These are phyloP conservation scores for Otis tarda DNA, from an alignment of 2,113 vertebrate genomes.

Conservation along the genomic window DNA sequence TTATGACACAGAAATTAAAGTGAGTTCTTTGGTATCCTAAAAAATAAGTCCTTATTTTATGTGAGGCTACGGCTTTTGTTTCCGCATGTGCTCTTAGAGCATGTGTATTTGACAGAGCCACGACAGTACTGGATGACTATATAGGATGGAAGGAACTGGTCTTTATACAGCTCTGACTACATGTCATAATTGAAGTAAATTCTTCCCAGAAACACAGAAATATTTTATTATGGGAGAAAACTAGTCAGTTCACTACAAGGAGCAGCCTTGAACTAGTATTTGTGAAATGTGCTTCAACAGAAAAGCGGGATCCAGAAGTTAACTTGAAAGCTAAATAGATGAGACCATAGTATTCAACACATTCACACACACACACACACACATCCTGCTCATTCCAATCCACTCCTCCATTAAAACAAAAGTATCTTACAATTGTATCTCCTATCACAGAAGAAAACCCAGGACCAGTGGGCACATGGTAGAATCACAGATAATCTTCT, in stretches of 20 bases:
- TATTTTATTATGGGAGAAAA: not conserved
- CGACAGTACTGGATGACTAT: not conserved
- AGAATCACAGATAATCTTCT: not conserved
- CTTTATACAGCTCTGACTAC: not conserved
- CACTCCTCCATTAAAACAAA: not conserved
- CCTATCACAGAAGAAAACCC: not conserved
- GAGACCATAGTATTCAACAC: not conserved
- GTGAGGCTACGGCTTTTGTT: not conserved
- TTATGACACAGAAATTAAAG: not conserved
- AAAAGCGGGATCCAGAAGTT: not conserved
- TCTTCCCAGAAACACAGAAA: not conserved
- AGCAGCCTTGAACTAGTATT: not conserved
- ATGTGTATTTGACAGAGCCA: not conserved
- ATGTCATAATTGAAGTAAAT: not conserved
- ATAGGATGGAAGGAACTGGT: rapidly evolving
- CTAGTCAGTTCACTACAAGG: not conserved
- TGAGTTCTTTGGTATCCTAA: not conserved
- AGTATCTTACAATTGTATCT: not conserved
- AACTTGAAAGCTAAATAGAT: not conserved
- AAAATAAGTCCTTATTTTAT: not conserved
- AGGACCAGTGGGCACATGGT: not conserved
- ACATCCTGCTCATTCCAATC: not conserved
- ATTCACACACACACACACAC: not conserved
- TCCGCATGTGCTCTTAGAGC: not conserved
- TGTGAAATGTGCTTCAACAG: not conserved